A percentile compares a stretch with the other conserved stretches of the same genome.
phyloP scores from a whole-genome alignment of 2,888 invertebrate genomes.

The Hyppa rectilinea region DNA sequence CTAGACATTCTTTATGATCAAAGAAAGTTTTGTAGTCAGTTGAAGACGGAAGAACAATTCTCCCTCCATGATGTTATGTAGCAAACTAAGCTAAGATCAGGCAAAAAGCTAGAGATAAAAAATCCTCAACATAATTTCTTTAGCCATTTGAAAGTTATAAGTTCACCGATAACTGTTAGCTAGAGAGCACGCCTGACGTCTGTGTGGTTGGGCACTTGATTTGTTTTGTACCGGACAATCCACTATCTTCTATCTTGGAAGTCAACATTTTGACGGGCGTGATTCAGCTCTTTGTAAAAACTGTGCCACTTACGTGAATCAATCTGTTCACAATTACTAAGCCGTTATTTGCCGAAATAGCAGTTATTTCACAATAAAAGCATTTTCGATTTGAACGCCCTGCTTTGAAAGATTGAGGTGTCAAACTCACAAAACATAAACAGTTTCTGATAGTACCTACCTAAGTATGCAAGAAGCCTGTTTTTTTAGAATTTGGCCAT shows the following conservation, averaged over 20 bases:
- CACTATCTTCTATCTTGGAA: constrained; percentile 4
- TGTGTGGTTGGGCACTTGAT: neutral
- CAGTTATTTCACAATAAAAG: constrained; percentile 41
- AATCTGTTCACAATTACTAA: constrained; percentile 25
- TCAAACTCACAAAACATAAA: neutral
- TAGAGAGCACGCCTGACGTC: neutral
- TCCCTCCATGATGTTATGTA: too few species aligned
- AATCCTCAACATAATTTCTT: neutral
- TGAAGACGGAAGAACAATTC: too few species aligned
- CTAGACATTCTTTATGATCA: neutral
- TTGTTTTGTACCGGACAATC: constrained; percentile 1
- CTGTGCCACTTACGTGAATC: constrained; percentile 47
- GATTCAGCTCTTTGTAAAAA: constrained; percentile 27
- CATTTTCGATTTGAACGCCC: constrained; percentile 17
- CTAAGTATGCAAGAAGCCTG: neutral
- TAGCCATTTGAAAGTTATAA: neutral
- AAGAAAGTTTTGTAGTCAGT: too few species aligned
- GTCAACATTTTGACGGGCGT: constrained; percentile 18
- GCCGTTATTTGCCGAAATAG: constrained; percentile 38
- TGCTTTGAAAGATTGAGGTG: constrained; percentile 2
- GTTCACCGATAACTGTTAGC: constrained; percentile 18
- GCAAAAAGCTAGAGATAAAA: neutral
- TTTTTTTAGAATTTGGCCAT: too few species aligned
- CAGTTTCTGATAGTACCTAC: too few species aligned
- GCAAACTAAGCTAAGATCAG: too few species aligned